Evolutionary conservation across 64 coral and sea anemone genomes (phyloP).

Genomic region (Pocillopora verrucosa): DNA sequence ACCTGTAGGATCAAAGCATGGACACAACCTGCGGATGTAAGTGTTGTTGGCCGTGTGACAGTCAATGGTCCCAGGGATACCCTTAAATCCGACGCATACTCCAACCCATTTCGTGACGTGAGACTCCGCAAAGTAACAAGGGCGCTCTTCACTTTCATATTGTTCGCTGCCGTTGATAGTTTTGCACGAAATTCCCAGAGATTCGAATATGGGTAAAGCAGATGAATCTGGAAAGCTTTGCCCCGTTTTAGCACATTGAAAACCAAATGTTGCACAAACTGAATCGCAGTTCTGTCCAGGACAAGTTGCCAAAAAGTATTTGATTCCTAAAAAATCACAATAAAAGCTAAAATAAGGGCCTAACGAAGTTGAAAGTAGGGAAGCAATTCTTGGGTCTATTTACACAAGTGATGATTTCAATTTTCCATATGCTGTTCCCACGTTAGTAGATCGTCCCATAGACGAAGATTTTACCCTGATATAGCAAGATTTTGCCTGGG

Average conservation of each 20-base stretch:
- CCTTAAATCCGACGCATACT: not conserved
- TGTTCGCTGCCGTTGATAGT: not conserved
- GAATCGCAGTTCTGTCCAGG: not conserved
- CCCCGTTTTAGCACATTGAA: conserved; percentile 5
- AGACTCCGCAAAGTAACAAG: not conserved
- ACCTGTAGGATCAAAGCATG: conserved; percentile 7
- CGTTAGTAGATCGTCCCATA: too few relatives aligned
- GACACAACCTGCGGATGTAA: not conserved
- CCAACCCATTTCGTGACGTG: not conserved
- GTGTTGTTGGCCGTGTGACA: conserved; percentile 9
- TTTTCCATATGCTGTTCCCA: too few relatives aligned
- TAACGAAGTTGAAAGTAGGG: not conserved
- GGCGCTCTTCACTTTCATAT: not conserved
- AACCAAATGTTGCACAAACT: not conserved
- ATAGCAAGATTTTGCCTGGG: too few relatives aligned
- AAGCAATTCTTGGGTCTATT: too few relatives aligned
- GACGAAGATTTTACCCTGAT: too few relatives aligned
- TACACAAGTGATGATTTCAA: too few relatives aligned
- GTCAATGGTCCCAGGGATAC: conserved; percentile 6
- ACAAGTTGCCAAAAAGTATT: conserved; percentile 18
- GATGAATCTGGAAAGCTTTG: not conserved
- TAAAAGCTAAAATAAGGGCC: not conserved
- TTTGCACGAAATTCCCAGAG: conserved; percentile 12
- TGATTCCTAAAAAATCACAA: not conserved
- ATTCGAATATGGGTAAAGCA: conserved; percentile 7